Percentiles rank a stretch among this genome's conserved stretches.
These are phyloP conservation scores for Drosophila ananassae DNA, from an alignment of 1,140 invertebrate species.

Conservation along the genomic window DNA sequence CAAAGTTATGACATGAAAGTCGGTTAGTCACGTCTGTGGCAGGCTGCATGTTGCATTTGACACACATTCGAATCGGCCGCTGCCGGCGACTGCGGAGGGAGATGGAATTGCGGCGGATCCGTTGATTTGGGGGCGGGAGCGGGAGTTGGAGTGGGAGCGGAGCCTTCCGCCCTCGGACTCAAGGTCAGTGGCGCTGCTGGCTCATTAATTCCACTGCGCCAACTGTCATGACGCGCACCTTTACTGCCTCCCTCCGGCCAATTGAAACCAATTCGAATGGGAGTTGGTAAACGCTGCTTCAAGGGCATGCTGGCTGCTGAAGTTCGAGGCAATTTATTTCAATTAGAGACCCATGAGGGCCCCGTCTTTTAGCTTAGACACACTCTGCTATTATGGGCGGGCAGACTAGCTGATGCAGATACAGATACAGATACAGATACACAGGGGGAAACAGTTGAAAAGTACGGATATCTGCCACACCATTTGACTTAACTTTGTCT, in stretches of 20 bases:
- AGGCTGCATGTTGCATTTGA: slow-evolving; percentile 76
- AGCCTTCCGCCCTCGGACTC: slow-evolving; percentile 25
- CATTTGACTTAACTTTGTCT: not conserved
- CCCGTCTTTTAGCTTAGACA: slow-evolving; percentile 25
- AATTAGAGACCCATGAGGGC: slow-evolving; percentile 72
- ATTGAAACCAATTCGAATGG: slow-evolving; percentile 55
- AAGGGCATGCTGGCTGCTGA: slow-evolving; percentile 64
- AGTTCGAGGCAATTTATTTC: slow-evolving; percentile 73
- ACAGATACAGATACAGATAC: slow-evolving; percentile 3
- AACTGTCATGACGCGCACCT: slow-evolving; percentile 55
- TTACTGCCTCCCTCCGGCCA: slow-evolving; percentile 31
- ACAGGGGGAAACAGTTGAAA: slow-evolving; percentile 4
- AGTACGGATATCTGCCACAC: not conserved
- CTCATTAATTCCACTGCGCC: slow-evolving; percentile 54
- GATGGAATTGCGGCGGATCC: slow-evolving; percentile 24
- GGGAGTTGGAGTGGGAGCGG: not conserved
- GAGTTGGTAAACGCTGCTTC: slow-evolving; percentile 70
- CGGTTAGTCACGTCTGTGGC: slow-evolving; percentile 74
- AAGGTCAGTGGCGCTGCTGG: slow-evolving; percentile 56
- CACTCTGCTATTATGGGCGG: slow-evolving; percentile 14
- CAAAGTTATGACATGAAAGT: slow-evolving; percentile 80
- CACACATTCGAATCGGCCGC: slow-evolving; percentile 73
- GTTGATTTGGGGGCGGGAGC: slow-evolving; percentile 1
- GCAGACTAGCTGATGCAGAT: slow-evolving; percentile 17
- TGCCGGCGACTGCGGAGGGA: slow-evolving; percentile 14